Base-by-base conservation (phyloP, 2,888 invertebrate genomes). In the Ectemnius continuus region DNA sequence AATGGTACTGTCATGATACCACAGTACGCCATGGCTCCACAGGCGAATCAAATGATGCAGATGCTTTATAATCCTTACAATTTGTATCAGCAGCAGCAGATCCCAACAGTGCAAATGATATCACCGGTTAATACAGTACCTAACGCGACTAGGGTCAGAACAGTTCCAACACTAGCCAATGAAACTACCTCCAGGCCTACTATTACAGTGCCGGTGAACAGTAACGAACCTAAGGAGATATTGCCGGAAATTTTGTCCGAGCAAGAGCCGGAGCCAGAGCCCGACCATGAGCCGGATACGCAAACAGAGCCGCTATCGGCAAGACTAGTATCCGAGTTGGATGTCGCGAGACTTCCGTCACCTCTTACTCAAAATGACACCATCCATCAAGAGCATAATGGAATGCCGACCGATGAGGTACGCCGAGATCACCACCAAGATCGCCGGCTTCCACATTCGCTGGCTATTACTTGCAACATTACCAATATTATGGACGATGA, bases 11-110 rank as follows among this genome's bases (percentile, higher is more conserved):
- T 92, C 82, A 90, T 92, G 86, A 89, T 92, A 74, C 92, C 92
- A n/a, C 93, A 92, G 78, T 92, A 92, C 78, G 91, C 93, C 1
- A 91, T 92, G 85, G 91, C 93, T 61, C 92, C 92, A 0, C 91
- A 92, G 65, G 90, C 91, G 75, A 92, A 92, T 86, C 92, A 92
- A 78, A 92, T 92, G 91, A 92, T 93, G 92, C 91, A 91, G 70
- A 91, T 91, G 91, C 80, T 91, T 4, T 91, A 90, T 75, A 91
- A 90, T 81, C 93, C 93, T 0, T 93, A 92, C 71, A 88, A 89
- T 61, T 89, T 93, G 85, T 92, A 92, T 84, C 93, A 93, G 79
- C 93, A 93, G 75, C 93, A 93, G 82, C 92, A 92, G 70, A 88
- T 90, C 76, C 91, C 91, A 52, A 88, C 90, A 20, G 91, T 93